Evolutionary conservation across 2,888 invertebrate genomes (phyloP).

Genomic region (Exocentrus adspersus): DNA sequence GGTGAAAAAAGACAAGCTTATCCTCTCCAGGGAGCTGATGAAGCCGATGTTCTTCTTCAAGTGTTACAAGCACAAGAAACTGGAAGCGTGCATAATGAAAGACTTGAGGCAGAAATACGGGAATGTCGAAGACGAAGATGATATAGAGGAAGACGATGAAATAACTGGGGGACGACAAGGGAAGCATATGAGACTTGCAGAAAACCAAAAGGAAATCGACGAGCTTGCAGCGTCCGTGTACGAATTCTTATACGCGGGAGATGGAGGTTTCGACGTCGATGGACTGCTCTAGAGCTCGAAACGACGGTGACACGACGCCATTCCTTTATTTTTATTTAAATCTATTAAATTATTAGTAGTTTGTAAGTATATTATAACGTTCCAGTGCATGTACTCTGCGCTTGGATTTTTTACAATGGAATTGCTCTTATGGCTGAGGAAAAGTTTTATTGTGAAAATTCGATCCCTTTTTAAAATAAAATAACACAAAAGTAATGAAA

Average conservation of each 20-base stretch:
- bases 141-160: conserved; percentile 64
- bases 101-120: conserved; percentile 74
- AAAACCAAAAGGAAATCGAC: conserved; percentile 65
- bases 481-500: background rate
- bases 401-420: conserved; percentile 60
- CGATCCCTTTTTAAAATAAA: conserved; percentile 43
- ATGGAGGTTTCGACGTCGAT: conserved; percentile 68
- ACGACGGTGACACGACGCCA: background rate
- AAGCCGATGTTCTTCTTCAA: conserved; percentile 79
- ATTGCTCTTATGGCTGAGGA: conserved; percentile 32
- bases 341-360: conserved; percentile 16
- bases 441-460: conserved; percentile 59
- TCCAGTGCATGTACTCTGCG: conserved; percentile 14
- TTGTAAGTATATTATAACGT: conserved; percentile 17
- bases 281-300: conserved; percentile 53
- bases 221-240: conserved; percentile 71
- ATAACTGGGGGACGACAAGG: conserved; percentile 67
- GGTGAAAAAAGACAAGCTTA: conserved; percentile 71
- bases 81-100: conserved; percentile 78
- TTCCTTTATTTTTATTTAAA: conserved; percentile 9
- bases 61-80: conserved; percentile 78
- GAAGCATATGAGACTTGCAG: conserved; percentile 64
- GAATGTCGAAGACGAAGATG: conserved; percentile 67
- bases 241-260: conserved; percentile 72
- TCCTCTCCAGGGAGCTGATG: conserved; percentile 72